Evolutionary conservation across 1,140 invertebrate species (phyloP).

Genomic region (Drosophila persimilis): DNA sequence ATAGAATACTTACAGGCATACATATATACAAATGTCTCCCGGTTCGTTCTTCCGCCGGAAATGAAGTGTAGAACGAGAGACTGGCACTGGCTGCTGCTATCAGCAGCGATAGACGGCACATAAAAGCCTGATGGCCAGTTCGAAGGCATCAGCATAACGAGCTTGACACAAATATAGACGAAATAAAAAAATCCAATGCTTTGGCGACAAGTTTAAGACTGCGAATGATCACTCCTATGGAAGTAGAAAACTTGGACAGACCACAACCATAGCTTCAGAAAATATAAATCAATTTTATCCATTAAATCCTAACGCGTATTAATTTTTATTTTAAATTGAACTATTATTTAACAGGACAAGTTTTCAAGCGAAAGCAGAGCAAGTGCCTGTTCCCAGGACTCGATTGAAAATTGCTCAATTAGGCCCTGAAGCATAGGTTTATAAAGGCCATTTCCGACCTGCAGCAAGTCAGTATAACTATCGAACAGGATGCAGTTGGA

Average conservation of each 20-base stretch:
- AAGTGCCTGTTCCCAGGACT: conserved; percentile 3
- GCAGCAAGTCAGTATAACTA: conserved; percentile 6
- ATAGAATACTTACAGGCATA: conserved; percentile 27
- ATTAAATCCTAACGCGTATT: no score
- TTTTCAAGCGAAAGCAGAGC: neutral
- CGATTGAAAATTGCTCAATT: conserved; percentile 14
- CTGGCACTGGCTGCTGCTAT: no score
- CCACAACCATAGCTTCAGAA: no score
- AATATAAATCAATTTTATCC: no score
- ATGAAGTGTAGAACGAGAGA: conserved; percentile 53
- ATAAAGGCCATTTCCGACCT: conserved; percentile 20
- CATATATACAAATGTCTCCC: conserved; percentile 48
- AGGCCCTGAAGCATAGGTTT: neutral
- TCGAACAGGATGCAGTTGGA: conserved; percentile 41
- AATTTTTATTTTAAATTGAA: no score
- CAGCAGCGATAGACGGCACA: conserved; percentile 36
- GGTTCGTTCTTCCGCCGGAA: conserved; percentile 70
- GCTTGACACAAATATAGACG: conserved; percentile 62
- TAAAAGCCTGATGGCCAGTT: conserved; percentile 70
- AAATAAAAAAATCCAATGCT: conserved; percentile 48
- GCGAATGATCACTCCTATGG: no score
- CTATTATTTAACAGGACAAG: no score
- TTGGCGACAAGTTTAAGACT: neutral
- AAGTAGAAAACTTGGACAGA: no score
- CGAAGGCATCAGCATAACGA: conserved; percentile 68